Evolutionary conservation across 2,797 vertebrate genomes (phyloP).

Genomic region (Schizopygopsis malacanthus): DNA sequence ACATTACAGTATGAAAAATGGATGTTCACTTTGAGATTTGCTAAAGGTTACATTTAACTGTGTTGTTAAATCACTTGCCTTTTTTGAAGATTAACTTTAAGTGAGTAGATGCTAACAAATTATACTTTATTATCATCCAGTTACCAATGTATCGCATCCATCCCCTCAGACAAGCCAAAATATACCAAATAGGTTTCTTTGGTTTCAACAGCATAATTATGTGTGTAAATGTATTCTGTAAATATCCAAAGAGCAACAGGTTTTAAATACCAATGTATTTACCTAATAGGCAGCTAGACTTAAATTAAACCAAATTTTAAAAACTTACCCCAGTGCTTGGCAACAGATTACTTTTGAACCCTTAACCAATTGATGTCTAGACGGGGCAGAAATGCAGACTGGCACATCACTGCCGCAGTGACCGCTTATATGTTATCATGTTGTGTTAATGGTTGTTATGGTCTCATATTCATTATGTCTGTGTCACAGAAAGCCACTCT

Average conservation of each 20-base stretch:
- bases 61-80: no score
- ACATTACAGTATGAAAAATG: neutral
- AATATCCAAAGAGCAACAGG: neutral
- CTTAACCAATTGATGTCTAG: neutral
- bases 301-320: no score
- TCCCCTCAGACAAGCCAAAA: no score
- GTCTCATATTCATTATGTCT: conserved; percentile 10
- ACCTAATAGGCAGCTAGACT: neutral
- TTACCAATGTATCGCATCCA: neutral
- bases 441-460: conserved; percentile 3
- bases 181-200: neutral
- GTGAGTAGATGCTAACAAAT: neutral
- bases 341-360: neutral
- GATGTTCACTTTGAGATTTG: neutral
- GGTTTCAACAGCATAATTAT: neutral
- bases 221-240: neutral
- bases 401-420: neutral
- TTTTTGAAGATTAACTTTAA: neutral
- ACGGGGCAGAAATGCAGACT: neutral
- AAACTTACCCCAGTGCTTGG: no score
- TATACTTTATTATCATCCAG: neutral
- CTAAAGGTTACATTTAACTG: neutral
- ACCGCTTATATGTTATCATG: conserved; percentile 22
- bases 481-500: conserved; percentile 68
- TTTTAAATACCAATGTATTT: neutral